Evolutionary conservation across 2,888 invertebrate genomes (phyloP), one percentile per base, ranked within the genome.

Genomic region (Lymantria monacha): DNA sequence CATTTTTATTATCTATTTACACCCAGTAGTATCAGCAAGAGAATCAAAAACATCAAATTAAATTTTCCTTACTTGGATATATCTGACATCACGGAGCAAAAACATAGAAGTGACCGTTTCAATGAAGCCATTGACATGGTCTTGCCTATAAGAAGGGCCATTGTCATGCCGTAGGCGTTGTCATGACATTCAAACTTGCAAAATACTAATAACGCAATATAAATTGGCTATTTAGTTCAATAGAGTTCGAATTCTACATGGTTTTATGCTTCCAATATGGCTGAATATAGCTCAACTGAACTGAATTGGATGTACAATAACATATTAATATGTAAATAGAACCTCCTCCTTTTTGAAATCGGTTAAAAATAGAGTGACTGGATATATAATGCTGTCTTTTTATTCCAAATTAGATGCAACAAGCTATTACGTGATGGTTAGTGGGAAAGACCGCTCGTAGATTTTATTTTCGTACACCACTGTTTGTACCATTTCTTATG

Each of bases 211-310:
- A 62, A 36, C 41, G 46, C 44, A 33, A 42, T 55, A 63, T 63
- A 67, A 66, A 75, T 65, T 59, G 67, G 49, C 50, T 60, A 55
- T 73, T 70, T 69, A 74, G 63, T 58, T 58, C 49, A 54, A 53
- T 49, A 46, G 50, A 57, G 59, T 63, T n/a, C 59, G 59, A 69
- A 69, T 58, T 51, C 51, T 52, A 67, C 55, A 63, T 30, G 46
- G 45, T 55, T 59, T 52, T 49, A 59, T 45, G 10, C 31, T 13
- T 22, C 22, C 7, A 30, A 30, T 36, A 9, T 10, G 1, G 13
- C 33, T 37, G 36, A 43, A 48, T 30, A 42, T 48, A 40, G 40
- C 44, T 44, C 33, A 13, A 14, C 12, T 15, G 30, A 9, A 15
- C 33, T 38, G 33, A 44, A 49, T 40, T 43, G 13, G 11, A 13